Conservation (phyloP, 2,888 invertebrate genomes). For the Mechanitis messenoides region DNA sequence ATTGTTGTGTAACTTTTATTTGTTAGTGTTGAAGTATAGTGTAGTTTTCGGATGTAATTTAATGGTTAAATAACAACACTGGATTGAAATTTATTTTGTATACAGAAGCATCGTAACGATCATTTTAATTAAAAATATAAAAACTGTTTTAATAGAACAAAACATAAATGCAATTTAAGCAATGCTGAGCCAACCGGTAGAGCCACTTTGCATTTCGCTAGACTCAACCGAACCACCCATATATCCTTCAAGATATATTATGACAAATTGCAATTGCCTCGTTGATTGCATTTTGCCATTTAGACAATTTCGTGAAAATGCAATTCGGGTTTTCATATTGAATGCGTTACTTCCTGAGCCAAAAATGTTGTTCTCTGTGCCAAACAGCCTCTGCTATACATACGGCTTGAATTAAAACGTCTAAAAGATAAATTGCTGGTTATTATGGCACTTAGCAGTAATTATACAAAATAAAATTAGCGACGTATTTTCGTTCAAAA, state of each 20-base stretch:
- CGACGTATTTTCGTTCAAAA: too few relatives aligned
- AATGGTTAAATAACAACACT: too few relatives aligned
- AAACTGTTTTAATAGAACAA: not conserved
- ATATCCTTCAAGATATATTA: constrained; percentile 16
- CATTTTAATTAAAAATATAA: too few relatives aligned
- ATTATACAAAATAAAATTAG: constrained; percentile 22
- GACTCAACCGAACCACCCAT: constrained; percentile 1
- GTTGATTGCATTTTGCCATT: constrained; percentile 29
- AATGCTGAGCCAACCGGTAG: not conserved
- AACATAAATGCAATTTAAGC: not conserved
- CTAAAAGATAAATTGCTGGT: constrained; percentile 28
- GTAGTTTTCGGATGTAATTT: too few relatives aligned
- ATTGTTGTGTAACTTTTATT: too few relatives aligned
- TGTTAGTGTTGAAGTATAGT: too few relatives aligned
- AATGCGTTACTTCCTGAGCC: constrained; percentile 24
- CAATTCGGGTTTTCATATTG: constrained; percentile 24
- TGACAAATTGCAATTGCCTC: constrained; percentile 26
- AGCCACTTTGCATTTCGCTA: not conserved
- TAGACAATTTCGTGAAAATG: constrained; percentile 27
- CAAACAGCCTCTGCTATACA: constrained; percentile 29
- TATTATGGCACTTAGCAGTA: constrained; percentile 24
- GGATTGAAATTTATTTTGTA: too few relatives aligned
- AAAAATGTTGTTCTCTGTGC: constrained; percentile 28
- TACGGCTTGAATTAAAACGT: constrained; percentile 34
- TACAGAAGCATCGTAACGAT: too few relatives aligned